A percentile compares a stretch with the other conserved stretches of the same genome.
These are phyloP conservation scores for Dioctria linearis DNA, from an alignment of 2,888 invertebrate genomes.

Conservation along the genomic window DNA sequence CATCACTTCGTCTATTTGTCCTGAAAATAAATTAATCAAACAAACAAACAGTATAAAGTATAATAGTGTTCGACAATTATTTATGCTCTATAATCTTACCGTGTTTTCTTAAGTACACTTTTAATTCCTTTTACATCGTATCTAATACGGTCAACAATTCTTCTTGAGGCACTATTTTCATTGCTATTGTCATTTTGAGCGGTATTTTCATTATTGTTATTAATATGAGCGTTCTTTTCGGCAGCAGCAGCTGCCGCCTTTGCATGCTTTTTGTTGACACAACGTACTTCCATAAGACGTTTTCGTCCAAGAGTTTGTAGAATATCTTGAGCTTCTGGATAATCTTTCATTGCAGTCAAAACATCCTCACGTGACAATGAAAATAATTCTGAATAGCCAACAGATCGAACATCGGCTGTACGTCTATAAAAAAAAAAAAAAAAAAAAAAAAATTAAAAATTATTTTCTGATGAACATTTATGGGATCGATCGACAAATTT, in stretches of 20 bases:
- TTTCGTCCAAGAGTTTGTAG: slow-evolving; percentile 91
- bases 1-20: slow-evolving; percentile 71
- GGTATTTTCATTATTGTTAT: slow-evolving; percentile 27
- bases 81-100: slow-evolving; percentile 67
- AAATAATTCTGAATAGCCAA: slow-evolving; percentile 95
- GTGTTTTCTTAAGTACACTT: slow-evolving; percentile 74
- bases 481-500: too few relatives aligned
- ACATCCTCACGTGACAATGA: slow-evolving; percentile 95
- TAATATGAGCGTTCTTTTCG: slow-evolving; percentile 64
- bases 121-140: slow-evolving; percentile 85
- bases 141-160: slow-evolving; percentile 86
- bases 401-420: slow-evolving; percentile 95
- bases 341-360: slow-evolving; percentile 95
- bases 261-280: slow-evolving; percentile 72
- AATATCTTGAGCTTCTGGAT: slow-evolving; percentile 96
- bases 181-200: slow-evolving; percentile 68
- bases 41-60: not conserved
- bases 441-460: not conserved
- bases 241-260: slow-evolving; percentile 67
- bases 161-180: slow-evolving; percentile 78
- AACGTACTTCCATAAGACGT: slow-evolving; percentile 86
- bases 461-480: too few relatives aligned
- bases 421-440: slow-evolving; percentile 75
- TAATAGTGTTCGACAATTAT: too few relatives aligned
- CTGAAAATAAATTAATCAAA: slow-evolving; percentile 54